Evolutionary conservation across 2,888 invertebrate species (phyloP).

Genomic region (Agonopterix alstromeriana): DNA sequence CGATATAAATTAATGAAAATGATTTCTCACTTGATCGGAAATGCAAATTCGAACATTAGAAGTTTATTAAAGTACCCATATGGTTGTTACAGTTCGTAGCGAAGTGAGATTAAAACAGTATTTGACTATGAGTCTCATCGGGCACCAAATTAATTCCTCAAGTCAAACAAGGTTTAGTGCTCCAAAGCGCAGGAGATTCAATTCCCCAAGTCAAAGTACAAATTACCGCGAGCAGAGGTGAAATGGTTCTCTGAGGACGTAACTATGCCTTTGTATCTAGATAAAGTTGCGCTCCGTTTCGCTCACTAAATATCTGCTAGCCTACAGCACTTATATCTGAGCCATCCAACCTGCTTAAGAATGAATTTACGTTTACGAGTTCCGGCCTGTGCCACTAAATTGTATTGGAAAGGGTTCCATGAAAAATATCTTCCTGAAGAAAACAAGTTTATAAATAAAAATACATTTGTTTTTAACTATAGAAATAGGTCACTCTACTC

Average conservation of each 20-base stretch:
- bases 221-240: constrained; percentile 36
- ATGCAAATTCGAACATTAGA: no score
- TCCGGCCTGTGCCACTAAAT: constrained; percentile 40
- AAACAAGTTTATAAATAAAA: constrained; percentile 29
- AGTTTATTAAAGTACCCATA: no score
- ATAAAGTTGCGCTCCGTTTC: constrained; percentile 25
- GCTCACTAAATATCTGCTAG: constrained; percentile 33
- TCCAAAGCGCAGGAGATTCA: constrained; percentile 31
- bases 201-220: constrained; percentile 39
- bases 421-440: constrained; percentile 31
- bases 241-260: constrained; percentile 21
- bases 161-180: constrained; percentile 22
- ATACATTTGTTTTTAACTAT: constrained; percentile 2
- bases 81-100: no score
- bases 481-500: no score
- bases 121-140: not conserved
- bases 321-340: constrained; percentile 35
- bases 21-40: no score
- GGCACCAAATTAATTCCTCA: constrained; percentile 34
- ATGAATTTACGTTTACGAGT: constrained; percentile 18
- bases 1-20: no score
- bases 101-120: not conserved
- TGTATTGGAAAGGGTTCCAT: constrained; percentile 33
- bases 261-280: constrained; percentile 32
- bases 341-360: constrained; percentile 36